Evolutionary conservation across 1,140 invertebrate genomes (phyloP).

Genomic region (Tetranychus cinnabarinus): DNA sequence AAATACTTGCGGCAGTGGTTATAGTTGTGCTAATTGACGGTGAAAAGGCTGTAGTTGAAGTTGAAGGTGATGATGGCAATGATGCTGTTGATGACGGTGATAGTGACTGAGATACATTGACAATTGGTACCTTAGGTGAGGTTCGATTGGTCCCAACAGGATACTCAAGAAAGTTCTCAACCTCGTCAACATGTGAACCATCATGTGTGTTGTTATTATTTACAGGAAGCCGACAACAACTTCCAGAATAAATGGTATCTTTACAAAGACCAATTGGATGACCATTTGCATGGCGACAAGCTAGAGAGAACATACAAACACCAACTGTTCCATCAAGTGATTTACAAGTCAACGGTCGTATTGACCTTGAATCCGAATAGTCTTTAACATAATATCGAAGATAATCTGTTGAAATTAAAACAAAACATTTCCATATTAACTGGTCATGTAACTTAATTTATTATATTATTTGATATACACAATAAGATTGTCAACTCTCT

Average conservation of each 20-base stretch:
- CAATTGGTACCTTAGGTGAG: conserved; percentile 10
- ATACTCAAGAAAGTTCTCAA: conserved; percentile 1
- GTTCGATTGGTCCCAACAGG: conserved; percentile 3
- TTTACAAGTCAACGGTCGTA: not conserved
- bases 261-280: conserved; percentile 71
- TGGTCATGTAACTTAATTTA: too few species aligned
- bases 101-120: conserved; percentile 22
- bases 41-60: conserved; percentile 36
- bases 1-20: not conserved
- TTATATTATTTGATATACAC: too few species aligned
- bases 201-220: conserved; percentile 12
- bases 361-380: not conserved
- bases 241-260: conserved; percentile 72
- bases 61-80: conserved; percentile 30
- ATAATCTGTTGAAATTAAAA: not conserved
- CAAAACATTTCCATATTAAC: too few species aligned
- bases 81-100: conserved; percentile 21
- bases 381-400: not conserved
- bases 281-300: conserved; percentile 68
- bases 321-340: conserved; percentile 9
- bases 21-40: conserved; percentile 1
- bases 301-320: conserved; percentile 27
- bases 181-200: conserved; percentile 15
- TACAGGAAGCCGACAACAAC: conserved; percentile 38
- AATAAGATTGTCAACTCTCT: too few species aligned